Evolutionary conservation across 2,797 vertebrate genomes (phyloP).

Genomic region (Siniperca undulata): DNA sequence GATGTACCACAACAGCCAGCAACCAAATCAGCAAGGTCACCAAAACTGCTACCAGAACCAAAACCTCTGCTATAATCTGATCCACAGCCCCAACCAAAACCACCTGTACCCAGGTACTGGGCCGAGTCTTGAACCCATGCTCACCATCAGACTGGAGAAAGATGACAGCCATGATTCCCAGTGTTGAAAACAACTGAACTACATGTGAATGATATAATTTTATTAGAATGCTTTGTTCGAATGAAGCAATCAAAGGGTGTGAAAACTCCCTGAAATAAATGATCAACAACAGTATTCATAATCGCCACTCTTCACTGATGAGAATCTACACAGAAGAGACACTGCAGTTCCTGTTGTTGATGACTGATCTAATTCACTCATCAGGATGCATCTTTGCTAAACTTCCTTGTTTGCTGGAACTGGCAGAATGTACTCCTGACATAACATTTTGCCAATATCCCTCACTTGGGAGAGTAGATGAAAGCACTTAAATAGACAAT

Average conservation of each 20-base stretch:
- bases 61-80: constrained; percentile 72
- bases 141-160: constrained; percentile 97
- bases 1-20: constrained; percentile 92
- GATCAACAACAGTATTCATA: constrained; percentile 19
- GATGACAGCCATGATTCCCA: constrained; percentile 86
- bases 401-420: constrained; percentile 25
- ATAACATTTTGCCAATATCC: constrained; percentile 11
- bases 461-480: constrained; percentile 19
- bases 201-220: constrained; percentile 12
- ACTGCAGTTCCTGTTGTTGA: constrained; percentile 36
- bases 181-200: constrained; percentile 86
- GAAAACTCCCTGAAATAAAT: constrained; percentile 30
- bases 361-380: constrained; percentile 42
- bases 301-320: constrained; percentile 31
- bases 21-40: constrained; percentile 55
- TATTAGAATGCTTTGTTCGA: constrained; percentile 32
- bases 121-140: constrained; percentile 91
- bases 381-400: constrained; percentile 45
- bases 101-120: constrained; percentile 90
- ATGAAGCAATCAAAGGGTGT: constrained; percentile 26
- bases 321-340: constrained; percentile 36
- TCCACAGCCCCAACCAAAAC: constrained; percentile 83
- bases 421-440: constrained; percentile 25
- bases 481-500: constrained; percentile 27
- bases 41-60: constrained; percentile 72